phyloP scores from a whole-genome alignment of 2,113 vertebrate species.

The Coreoperca whiteheadi region DNA sequence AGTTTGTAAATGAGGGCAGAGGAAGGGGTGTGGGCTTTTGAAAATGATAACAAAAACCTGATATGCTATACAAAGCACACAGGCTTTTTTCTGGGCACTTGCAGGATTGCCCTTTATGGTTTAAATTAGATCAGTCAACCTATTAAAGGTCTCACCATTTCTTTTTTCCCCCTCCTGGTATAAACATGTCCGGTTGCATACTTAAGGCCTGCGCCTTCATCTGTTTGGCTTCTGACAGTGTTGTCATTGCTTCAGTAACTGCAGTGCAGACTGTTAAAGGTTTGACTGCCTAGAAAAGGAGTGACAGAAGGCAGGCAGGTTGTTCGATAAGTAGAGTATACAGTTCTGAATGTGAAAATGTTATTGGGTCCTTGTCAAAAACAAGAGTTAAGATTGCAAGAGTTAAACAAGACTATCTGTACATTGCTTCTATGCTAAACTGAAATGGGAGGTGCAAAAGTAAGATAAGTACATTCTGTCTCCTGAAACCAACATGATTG shows the following conservation, averaged over 20 bases:
- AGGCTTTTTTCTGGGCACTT: constrained; percentile 24
- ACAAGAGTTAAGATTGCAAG: neutral
- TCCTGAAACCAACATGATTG: neutral
- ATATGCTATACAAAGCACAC: neutral
- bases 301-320: neutral
- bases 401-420: neutral
- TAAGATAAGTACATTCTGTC: neutral
- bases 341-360: neutral
- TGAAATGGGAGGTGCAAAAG: neutral
- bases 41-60: constrained; percentile 50
- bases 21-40: constrained; percentile 26
- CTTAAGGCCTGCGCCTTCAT: no score
- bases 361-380: neutral
- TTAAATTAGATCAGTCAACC: neutral
- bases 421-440: neutral
- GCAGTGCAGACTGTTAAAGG: neutral
- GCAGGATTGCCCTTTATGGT: neutral
- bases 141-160: no score
- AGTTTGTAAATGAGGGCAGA: constrained; percentile 40
- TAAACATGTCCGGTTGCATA: no score
- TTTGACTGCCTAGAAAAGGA: neutral
- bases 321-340: neutral
- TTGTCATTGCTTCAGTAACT: neutral
- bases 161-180: no score
- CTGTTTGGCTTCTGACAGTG: neutral